Base-by-base conservation (phyloP, 2,888 invertebrate genomes). In the Meta bourneti region DNA sequence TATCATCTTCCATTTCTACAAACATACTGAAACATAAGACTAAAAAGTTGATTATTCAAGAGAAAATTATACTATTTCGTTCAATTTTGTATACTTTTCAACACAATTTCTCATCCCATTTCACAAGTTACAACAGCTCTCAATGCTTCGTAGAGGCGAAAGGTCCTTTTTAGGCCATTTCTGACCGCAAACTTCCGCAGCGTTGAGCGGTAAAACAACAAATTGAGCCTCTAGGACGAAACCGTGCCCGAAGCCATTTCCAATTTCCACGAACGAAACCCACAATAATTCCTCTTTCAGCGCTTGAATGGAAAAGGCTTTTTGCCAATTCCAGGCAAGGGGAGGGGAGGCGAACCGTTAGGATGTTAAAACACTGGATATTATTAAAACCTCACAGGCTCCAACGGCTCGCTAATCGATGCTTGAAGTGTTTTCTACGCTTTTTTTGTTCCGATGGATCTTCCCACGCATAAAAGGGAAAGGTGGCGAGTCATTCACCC, bases 401-500 rank as follows among this genome's bases (percentile, higher is more conserved):
- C 78, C 61, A 61, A 70, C 48, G 70, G 52, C 48, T 75, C 84
- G 54, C 79, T 87, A 87, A 87, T 87, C 78, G 71, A 34, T 48
- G 79, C 79, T 79, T 51, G 79, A 82, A 82, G 19, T 19, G 16
- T n/a, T 81, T 34, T 34, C 34, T 34, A 4, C 13, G 16, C 80
- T 34, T 19, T 81, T 81, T 69, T 48, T n/a, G 19, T 19, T 19
- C 72, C 19, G 20, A 19, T 20, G 49, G 16, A n/a, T 34, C 84
- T 88, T 89, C 89, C 89, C 82, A 89, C 89, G 89, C 54, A 20
- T 77, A 78, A 81, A 78, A 81, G 77, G 34, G 49, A 77, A 71
- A 82, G 82, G 89, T 77, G 89, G 61, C 72, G 54, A 89, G 89
- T 77, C 89, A 83, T 89, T 89, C 89, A 89, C 82, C 89, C 79